Percentiles rank a stretch among this genome's conserved stretches.
Evolutionary conservation across 2,888 invertebrate species (phyloP).

Genomic region (Pyrochroa serraticornis): DNA sequence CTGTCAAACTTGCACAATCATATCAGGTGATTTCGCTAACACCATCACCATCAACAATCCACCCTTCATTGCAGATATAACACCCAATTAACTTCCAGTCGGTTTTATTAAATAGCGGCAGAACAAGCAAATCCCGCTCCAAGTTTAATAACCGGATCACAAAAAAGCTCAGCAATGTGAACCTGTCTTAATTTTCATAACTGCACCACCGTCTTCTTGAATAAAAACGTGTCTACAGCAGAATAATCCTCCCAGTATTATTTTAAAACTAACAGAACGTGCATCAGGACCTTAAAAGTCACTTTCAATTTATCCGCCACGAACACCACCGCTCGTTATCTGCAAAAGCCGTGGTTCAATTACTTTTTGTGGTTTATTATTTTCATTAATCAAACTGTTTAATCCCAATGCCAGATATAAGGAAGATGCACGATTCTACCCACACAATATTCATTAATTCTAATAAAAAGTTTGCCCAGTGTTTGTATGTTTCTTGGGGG

Average conservation of each 20-base stretch:
- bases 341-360: slow-evolving; percentile 19
- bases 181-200: neutral
- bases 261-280: slow-evolving; percentile 30
- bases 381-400: slow-evolving; percentile 27
- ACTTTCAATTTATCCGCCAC: slow-evolving; percentile 26
- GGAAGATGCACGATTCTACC: slow-evolving; percentile 24
- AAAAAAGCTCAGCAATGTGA: too few species aligned
- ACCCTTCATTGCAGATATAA: too few species aligned
- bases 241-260: slow-evolving; percentile 31
- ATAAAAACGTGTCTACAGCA: slow-evolving; percentile 26
- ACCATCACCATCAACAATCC: too few species aligned
- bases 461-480: slow-evolving; percentile 17
- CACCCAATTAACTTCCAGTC: too few species aligned
- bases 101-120: too few species aligned
- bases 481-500: slow-evolving; percentile 5
- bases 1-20: slow-evolving; percentile 53
- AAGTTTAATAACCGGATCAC: too few species aligned
- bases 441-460: slow-evolving; percentile 24
- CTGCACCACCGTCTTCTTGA: slow-evolving; percentile 1
- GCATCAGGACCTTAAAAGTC: slow-evolving; percentile 21
- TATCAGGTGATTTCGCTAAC: slow-evolving; percentile 41
- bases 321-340: slow-evolving; percentile 2
- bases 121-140: too few species aligned
- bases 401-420: slow-evolving; percentile 15
- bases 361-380: slow-evolving; percentile 13